These are phyloP conservation scores for Trypoxylon attenuatum DNA, from an alignment of 2,888 invertebrate genomes.

Conservation along the genomic window DNA sequence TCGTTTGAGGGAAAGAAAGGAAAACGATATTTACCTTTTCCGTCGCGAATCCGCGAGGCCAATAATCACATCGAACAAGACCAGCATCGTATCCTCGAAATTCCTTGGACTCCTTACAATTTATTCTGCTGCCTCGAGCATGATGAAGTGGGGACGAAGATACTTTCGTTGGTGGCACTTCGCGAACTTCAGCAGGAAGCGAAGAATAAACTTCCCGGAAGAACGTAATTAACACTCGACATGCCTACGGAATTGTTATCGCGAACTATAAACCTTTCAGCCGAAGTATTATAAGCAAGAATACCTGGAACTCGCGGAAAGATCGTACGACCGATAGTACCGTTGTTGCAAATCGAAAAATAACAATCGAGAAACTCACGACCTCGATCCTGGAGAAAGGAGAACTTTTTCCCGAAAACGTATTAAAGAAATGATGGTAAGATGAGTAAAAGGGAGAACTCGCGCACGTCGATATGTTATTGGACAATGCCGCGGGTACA, in stretches of 20 bases:
- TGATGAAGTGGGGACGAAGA: background rate
- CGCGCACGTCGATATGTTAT: too few relatives aligned
- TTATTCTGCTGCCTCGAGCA: conserved; percentile 2
- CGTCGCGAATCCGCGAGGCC: conserved; percentile 46
- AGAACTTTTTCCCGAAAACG: too few relatives aligned
- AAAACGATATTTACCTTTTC: conserved; percentile 47
- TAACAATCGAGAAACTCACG: background rate
- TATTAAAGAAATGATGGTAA: too few relatives aligned
- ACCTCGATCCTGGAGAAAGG: too few relatives aligned
- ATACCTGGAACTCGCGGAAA: background rate
- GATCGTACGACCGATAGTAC: background rate
- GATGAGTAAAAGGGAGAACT: too few relatives aligned
- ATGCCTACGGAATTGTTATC: too few relatives aligned
- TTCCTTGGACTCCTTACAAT: background rate
- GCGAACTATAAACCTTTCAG: too few relatives aligned
- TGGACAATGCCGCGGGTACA: conserved; percentile 50
- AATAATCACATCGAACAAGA: conserved; percentile 56
- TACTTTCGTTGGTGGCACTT: too few relatives aligned
- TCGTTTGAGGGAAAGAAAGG: background rate
- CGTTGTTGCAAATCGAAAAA: background rate
- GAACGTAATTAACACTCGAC: too few relatives aligned
- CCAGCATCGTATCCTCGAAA: conserved; percentile 19
- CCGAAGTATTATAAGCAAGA: too few relatives aligned
- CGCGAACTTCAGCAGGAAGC: too few relatives aligned
- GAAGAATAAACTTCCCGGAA: too few relatives aligned